Evolutionary conservation across 2,113 vertebrate species (phyloP), one percentile per base, ranked within the genome.

Genomic region (Enhydra lutris): DNA sequence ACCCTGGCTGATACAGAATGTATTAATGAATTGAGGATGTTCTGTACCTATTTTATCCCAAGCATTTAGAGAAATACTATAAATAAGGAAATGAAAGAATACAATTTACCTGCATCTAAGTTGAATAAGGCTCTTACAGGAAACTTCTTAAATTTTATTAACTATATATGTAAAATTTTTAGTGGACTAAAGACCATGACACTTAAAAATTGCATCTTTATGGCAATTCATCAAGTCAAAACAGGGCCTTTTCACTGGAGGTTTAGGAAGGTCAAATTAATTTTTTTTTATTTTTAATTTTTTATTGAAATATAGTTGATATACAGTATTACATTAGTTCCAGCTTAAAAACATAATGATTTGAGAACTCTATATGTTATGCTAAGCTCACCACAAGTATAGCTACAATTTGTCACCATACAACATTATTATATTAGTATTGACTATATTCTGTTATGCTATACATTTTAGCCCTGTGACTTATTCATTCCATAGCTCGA

Each of bases 51-150:
- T 76, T 15, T 81, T 81, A 69, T 91, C n/a, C 13, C 31, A 92
- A 36, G 89, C 24, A 73, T 87, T 93, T 96, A 26, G 47, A 81
- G 36, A 95, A 83, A 88, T 96, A 9, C 4, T 96, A 2, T 82
- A 89, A 59, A 82, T 89, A 59, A 96, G 52, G 31, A 91, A 96
- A 69, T 93, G 24, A 73, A 95, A 94, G 12, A 96, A 91, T 93
- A 14, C 4, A 95, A 29, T 86, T 65, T 95, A 95, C 17, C 21
- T 93, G 45, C 15, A 82, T 93, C 24, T 73, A 85, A 84, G 18
- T 74, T 93, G 52, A 88, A 52, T 65, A 93, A 91, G 93, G 45
- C 29, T 50, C 52, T 94, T 61, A 73, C 0, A 42, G 65, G 26
- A 88, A 93, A 89, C 45, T 47, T 93, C 45, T 59, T 81, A 89